Base-by-base conservation (phyloP, 2,888 invertebrate genomes). In the Ferrisia virgata region DNA sequence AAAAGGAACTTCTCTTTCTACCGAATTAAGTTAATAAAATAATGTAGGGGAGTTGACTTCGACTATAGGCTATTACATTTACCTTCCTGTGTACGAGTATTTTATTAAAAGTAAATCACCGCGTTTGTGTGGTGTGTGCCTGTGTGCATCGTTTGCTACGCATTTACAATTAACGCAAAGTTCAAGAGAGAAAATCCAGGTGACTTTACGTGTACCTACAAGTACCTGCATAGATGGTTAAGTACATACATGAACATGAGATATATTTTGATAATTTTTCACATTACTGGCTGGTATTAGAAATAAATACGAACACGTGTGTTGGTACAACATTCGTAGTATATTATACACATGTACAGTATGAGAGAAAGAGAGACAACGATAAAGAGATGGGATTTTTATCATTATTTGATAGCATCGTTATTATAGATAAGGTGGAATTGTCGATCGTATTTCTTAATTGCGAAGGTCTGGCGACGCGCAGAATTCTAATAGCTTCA, bases 371-470 rank as follows among this genome's bases (percentile, higher is more conserved):
- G 1, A 47, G 47, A 4, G 6, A 53, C 8, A 11, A 9, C 0
- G 22, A n/a, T 15, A 53, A 6, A 22, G 40, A 43, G 6, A n/a
- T 6, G 1, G 9, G 18, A 72, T n/a, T 76, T 76, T 76, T 76
- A 76, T 76, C 36, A 76, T 76, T 76, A 76, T 76, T 76, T 36
- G 72, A 76, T 76, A 76, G 72, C 72, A 36, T 76, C 72, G 72
- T 76, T 76, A 76, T 76, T 76, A 36, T 36, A 76, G 72, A 76
- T 76, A 76, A 76, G 72, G 72, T 11, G n/a, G 33, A 43, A 80
- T 53, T 53, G 53, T 47, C 80, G 80, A 80, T 80, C 80, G 80
- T 80, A 80, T 80, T 80, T 80, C 80, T 80, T 80, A 80, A 80
- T 80, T 80, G 80, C 53, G 31, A 33, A 80, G 80, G 80, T 80